Conservation (phyloP, 2,888 invertebrate species). For the Oscheius sp. region DNA sequence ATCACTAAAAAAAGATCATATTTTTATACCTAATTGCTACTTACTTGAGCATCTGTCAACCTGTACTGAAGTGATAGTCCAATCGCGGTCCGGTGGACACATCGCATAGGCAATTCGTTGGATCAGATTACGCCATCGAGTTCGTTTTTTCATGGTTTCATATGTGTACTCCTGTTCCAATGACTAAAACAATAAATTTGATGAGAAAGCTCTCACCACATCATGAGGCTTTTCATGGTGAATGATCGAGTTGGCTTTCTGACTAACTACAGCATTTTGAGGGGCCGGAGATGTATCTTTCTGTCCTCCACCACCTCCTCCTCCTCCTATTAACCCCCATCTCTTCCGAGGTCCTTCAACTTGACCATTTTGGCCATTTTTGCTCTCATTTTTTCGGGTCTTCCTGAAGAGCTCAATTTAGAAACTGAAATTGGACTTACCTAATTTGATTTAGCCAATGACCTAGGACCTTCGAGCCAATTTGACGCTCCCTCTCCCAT, state of each 20-base stretch:
- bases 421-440: slow-evolving; percentile 4
- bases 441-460: slow-evolving; percentile 69
- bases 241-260: slow-evolving; percentile 26
- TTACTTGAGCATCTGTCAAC: slow-evolving; percentile 68
- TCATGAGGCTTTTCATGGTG: slow-evolving; percentile 23
- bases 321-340: slow-evolving; percentile 52
- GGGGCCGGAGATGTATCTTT: neutral
- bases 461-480: slow-evolving; percentile 68
- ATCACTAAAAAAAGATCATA: too few relatives aligned
- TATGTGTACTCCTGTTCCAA: slow-evolving; percentile 32
- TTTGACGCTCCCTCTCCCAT: slow-evolving; percentile 69
- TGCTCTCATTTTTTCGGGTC: slow-evolving; percentile 62
- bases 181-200: neutral
- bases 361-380: slow-evolving; percentile 34
- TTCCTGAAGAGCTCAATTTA: slow-evolving; percentile 46
- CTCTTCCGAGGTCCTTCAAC: slow-evolving; percentile 44
- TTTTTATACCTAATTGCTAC: too few relatives aligned
- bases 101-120: slow-evolving; percentile 42
- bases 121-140: slow-evolving; percentile 35
- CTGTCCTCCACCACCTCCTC: slow-evolving; percentile 4
- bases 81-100: slow-evolving; percentile 64
- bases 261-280: slow-evolving; percentile 11
- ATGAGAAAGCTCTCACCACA: neutral
- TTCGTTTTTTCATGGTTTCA: slow-evolving; percentile 41
- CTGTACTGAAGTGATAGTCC: slow-evolving; percentile 69